Evolutionary conservation across 2,113 vertebrate species (phyloP).

Genomic region (Pseudorhombus dupliciocellatus): DNA sequence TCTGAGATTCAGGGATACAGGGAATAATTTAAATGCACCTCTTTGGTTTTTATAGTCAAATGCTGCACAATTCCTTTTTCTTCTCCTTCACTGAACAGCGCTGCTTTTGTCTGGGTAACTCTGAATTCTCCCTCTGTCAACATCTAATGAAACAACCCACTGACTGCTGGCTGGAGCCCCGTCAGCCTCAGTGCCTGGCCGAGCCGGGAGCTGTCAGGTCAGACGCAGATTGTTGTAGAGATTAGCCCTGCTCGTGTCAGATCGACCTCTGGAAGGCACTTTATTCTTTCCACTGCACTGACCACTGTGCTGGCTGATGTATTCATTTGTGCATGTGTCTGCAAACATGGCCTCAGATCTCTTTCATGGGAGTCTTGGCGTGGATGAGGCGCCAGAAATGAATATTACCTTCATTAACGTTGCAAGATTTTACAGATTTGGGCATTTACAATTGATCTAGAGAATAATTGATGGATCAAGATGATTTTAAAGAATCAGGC

Average conservation of each 20-base stretch:
- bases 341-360: background rate
- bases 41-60: background rate
- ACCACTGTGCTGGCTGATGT: background rate
- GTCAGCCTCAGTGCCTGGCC: constrained; percentile 42
- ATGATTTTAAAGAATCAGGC: too few species aligned
- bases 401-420: too few species aligned
- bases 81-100: constrained; percentile 31
- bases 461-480: too few species aligned
- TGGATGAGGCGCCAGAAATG: too few species aligned
- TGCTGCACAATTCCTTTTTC: constrained; percentile 15
- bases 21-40: constrained; percentile 5
- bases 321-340: constrained; percentile 22
- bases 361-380: background rate
- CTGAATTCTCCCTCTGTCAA: constrained; percentile 52
- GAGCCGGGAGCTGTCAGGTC: constrained; percentile 50
- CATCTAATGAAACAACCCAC: constrained; percentile 51
- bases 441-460: too few species aligned
- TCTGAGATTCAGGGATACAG: background rate
- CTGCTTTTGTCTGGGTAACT: constrained; percentile 46
- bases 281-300: constrained; percentile 20
- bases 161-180: constrained; percentile 35
- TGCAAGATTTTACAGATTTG: too few species aligned
- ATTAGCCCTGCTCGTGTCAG: constrained; percentile 49
- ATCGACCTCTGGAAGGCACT: constrained; percentile 15
- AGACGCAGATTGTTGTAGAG: constrained; percentile 25